Evolutionary conservation across 2,113 vertebrate genomes (phyloP), one percentile per base, ranked within the genome.

Genomic region (Heteronetta atricapilla): DNA sequence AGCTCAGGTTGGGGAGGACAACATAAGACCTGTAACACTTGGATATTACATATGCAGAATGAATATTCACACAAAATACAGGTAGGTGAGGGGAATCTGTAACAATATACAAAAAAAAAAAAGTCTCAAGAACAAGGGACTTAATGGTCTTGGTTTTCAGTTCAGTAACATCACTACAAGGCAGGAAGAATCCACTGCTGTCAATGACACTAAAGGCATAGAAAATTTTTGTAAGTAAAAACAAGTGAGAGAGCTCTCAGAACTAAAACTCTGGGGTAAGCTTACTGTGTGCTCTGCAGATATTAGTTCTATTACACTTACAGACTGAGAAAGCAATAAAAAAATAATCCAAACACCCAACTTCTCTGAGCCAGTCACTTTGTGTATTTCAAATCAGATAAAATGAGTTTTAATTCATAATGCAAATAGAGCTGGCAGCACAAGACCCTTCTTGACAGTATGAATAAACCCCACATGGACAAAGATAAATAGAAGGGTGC

Each of bases 401-500:
- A 91, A 95, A 94, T 53, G 44, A 88, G 50, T 2, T 94, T 84
- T 69, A 94, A 94, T 92, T 88, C 28, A 79, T 8, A 92, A 90
- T 16, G 25, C 58, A 59, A 70, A 42, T 29, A 44, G 36, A 90
- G 58, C 19, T 69, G 56, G 62, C 28, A 91, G 64, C 33, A 28
- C 64, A 90, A 81, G 59, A 89, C 42, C 26, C 50, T 70, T 52
- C 88, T 81, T 94, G 83, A 93, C 82, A 85, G 70, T 11, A 42
- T 67, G 89, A 95, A 95, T 82, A 90, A 94, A 76, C 22, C 53
- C 10, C 60, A 70, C 44, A 62, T 6, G 22, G 46, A 81, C 85
- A 77, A 73, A 86, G 78, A 94, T 80, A 96, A 94, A 89, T 36
- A 68, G 80, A 94, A 93, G 86, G 31, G 11, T 88, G 44, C 67